Evolutionary conservation across 2,113 vertebrate species (phyloP), one percentile per base, ranked within the genome.

Genomic region (Misgurnus mizolepis): DNA sequence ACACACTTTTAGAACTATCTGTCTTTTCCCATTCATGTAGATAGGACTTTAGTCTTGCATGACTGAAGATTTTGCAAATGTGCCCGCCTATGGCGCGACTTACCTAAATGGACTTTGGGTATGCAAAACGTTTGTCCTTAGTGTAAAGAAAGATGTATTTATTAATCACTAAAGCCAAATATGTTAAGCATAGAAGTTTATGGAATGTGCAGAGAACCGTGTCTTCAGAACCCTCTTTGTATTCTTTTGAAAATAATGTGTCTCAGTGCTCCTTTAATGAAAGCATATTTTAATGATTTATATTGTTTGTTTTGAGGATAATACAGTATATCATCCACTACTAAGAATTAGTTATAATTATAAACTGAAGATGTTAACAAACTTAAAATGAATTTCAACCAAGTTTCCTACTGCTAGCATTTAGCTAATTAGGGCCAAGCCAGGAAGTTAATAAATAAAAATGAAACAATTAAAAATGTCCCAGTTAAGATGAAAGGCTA

Each of bases 401-500:
- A 82, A 76, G 67, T 60, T 73, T 82, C 84, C 83, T 75, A 81
- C 79, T 88, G 83, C 49, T 84, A 82, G 67, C 66, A 72, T 84
- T 83, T 86, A 78, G 80, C 75, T 85, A 85, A 83, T 76, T 83
- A 79, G 55, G 45, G 81, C 65, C 9, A 34, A 55, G 34, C 67
- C 5, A 10, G 10, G 65, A 81, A 82, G 65, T 80, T 68, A 39
- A 72, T 80, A 71, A 84, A 83, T 80, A 66, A 80, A 67, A 65
- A 82, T 18, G 70, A 86, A 82, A 80, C 62, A 83, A 78, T 82
- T 86, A 73, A 82, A 80, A 82, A 50, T 66, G 83, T 82, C 84
- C 85, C 83, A 88, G 78, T 88, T 89, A 86, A 85, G 86, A 89
- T 90, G 81, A 91, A 89, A 89, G 80, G 65, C 62, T 82, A 15